Evolutionary conservation across 2,888 invertebrate species (phyloP).

Genomic region (Leptura quadrifasciata): DNA sequence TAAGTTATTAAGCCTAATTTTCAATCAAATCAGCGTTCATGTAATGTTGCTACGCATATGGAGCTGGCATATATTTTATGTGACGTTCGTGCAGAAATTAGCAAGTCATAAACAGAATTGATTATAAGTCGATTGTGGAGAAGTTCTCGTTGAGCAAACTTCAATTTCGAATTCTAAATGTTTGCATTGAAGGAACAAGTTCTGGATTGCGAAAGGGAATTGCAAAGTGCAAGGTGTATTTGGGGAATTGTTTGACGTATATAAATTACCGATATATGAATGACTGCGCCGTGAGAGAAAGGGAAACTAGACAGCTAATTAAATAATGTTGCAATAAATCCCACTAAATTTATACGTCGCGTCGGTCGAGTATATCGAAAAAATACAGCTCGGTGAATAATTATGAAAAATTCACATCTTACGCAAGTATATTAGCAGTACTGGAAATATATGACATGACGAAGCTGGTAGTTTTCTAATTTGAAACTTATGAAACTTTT

Average conservation of each 20-base stretch:
- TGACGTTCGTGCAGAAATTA: constrained; percentile 7
- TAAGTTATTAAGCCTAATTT: background rate
- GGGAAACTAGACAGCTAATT: no score
- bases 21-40: background rate
- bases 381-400: no score
- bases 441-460: no score
- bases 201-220: background rate
- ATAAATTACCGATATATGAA: background rate
- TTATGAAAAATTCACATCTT: no score
- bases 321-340: background rate
- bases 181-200: background rate
- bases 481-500: no score
- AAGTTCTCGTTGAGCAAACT: constrained; percentile 12
- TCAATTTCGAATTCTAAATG: constrained; percentile 7
- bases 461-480: no score
- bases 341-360: no score
- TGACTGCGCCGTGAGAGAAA: background rate
- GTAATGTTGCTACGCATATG: background rate
- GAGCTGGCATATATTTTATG: constrained; percentile 7
- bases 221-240: background rate
- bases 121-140: constrained; percentile 15
- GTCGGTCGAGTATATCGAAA: no score
- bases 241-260: background rate
- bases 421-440: no score
- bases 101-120: constrained; percentile 17